These are phyloP conservation scores for Acanthosepion pharaonis DNA, from an alignment of 2,888 invertebrate genomes.

Conservation along the genomic window DNA sequence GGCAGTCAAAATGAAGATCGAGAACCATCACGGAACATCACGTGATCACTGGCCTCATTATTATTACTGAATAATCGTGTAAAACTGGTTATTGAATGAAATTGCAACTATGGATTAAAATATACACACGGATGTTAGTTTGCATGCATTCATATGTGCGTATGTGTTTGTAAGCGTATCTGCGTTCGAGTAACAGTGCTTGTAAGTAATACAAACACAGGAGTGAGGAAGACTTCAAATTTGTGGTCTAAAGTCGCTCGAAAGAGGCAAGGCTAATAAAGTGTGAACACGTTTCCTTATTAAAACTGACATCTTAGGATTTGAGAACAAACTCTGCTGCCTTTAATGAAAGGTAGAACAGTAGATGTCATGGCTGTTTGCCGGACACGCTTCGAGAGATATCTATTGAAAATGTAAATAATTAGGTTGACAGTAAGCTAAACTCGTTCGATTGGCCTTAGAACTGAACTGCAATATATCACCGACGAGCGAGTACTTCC, in stretches of 20 bases:
- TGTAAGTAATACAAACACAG: background rate
- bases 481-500: background rate
- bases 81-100: background rate
- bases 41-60: background rate
- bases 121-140: background rate
- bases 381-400: background rate
- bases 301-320: background rate
- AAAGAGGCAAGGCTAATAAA: background rate
- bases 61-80: background rate
- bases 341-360: background rate
- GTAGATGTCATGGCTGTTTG: background rate
- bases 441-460: conserved; percentile 21
- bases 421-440: conserved; percentile 6
- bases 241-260: background rate
- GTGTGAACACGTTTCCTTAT: background rate
- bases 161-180: too few relatives aligned
- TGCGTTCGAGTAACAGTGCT: background rate
- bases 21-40: background rate
- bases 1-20: too few relatives aligned
- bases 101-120: background rate
- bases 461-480: conserved; percentile 20
- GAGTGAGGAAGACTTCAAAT: background rate
- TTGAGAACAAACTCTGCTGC: background rate
- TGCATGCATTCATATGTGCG: background rate
- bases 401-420: background rate